These are phyloP conservation scores for Drosophila funebris DNA, from an alignment of 1,140 invertebrate genomes.

Conservation along the genomic window DNA sequence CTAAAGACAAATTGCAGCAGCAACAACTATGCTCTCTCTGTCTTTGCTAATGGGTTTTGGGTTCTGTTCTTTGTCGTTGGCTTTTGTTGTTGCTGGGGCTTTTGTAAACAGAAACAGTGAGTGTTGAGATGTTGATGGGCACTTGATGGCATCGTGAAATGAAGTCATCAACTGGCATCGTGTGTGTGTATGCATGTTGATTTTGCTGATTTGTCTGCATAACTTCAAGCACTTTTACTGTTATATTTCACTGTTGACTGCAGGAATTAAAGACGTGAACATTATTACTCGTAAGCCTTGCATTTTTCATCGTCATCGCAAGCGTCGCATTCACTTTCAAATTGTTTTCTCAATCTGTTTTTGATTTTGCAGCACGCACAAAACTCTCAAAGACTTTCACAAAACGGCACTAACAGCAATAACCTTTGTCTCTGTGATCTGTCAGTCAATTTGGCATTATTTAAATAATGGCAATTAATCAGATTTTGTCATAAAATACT, in stretches of 20 bases:
- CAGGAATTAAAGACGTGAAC: slow-evolving; percentile 31
- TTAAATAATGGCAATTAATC: slow-evolving; percentile 68
- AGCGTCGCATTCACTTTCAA: slow-evolving; percentile 73
- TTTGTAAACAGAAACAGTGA: slow-evolving; percentile 11
- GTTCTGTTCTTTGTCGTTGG: slow-evolving; percentile 26
- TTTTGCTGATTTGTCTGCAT: slow-evolving; percentile 70
- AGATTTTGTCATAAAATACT: slow-evolving; percentile 45
- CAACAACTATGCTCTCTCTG: slow-evolving; percentile 21
- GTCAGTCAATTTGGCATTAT: slow-evolving; percentile 22
- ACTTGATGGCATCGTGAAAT: slow-evolving; percentile 45
- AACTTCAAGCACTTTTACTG: slow-evolving; percentile 68
- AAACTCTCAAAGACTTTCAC: slow-evolving; percentile 66
- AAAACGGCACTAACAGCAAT: slow-evolving; percentile 27
- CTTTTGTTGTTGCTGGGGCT: slow-evolving; percentile 15
- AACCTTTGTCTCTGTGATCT: slow-evolving; percentile 47
- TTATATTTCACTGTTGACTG: slow-evolving; percentile 46
- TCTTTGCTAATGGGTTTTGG: slow-evolving; percentile 49
- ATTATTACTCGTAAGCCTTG: slow-evolving; percentile 6
- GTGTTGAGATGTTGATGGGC: slow-evolving; percentile 52
- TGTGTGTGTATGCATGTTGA: slow-evolving; percentile 54
- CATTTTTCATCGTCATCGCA: slow-evolving; percentile 43
- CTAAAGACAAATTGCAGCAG: slow-evolving; percentile 27
- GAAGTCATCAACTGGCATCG: slow-evolving; percentile 59
- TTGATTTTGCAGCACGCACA: slow-evolving; percentile 47
- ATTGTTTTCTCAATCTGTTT: slow-evolving; percentile 43